Percentiles rank a stretch among this genome's conserved stretches.
Evolutionary conservation across 1,140 invertebrate genomes (phyloP).

Genomic region (Latrodectus geometricus): DNA sequence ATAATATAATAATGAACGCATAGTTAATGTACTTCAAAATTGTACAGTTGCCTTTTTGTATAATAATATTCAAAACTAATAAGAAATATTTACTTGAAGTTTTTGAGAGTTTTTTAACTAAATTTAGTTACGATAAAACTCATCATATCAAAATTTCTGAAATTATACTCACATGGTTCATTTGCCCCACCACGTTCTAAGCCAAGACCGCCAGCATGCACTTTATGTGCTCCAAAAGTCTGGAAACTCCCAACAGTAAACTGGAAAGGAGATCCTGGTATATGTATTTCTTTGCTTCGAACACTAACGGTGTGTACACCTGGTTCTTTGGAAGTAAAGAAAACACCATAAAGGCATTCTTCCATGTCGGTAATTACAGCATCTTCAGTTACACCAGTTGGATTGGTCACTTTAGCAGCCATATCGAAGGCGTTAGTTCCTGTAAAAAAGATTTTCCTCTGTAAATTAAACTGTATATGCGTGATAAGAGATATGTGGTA

Average conservation of each 20-base stretch:
- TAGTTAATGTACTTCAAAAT: no score
- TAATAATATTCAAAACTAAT: no score
- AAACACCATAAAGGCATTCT: slow-evolving; percentile 94
- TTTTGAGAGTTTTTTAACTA: no score
- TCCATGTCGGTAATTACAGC: slow-evolving; percentile 91
- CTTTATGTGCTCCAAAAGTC: slow-evolving; percentile 78
- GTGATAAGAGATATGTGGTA: no score
- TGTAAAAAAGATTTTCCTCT: not conserved
- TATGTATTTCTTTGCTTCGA: slow-evolving; percentile 96
- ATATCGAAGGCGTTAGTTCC: slow-evolving; percentile 81
- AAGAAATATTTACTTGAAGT: no score
- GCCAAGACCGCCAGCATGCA: slow-evolving; percentile 89
- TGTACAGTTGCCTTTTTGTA: no score
- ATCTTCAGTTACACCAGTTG: slow-evolving; percentile 89
- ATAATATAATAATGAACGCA: no score
- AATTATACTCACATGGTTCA: slow-evolving; percentile 73
- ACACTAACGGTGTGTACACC: slow-evolving; percentile 97
- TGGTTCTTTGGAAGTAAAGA: slow-evolving; percentile 95
- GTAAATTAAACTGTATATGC: no score
- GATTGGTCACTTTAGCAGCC: slow-evolving; percentile 90
- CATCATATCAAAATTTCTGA: not conserved
- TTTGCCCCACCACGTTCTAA: slow-evolving; percentile 86
- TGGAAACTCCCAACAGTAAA: slow-evolving; percentile 79
- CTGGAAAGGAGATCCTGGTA: slow-evolving; percentile 78
- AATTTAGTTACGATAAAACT: not conserved